Evolutionary conservation across 2,797 vertebrate species (phyloP).

Genomic region (Sebastolobus alascanus): DNA sequence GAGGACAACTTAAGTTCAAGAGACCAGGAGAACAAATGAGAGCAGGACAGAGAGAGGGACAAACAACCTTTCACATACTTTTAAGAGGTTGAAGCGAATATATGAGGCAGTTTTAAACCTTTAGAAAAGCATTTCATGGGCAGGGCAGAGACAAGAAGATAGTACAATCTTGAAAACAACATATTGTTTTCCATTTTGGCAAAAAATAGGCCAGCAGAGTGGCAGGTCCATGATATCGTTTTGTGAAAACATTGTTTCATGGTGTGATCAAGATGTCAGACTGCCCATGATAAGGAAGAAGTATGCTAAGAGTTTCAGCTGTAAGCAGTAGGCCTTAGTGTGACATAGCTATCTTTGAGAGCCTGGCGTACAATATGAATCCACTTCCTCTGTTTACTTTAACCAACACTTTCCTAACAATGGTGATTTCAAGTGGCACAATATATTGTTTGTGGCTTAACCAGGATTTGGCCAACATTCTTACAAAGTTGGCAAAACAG

Average conservation of each 20-base stretch:
- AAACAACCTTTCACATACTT: conserved; percentile 77
- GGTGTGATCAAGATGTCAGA: conserved; percentile 48
- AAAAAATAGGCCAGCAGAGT: conserved; percentile 19
- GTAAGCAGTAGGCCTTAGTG: conserved; percentile 31
- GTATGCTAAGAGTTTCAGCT: conserved; percentile 31
- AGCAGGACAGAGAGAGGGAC: conserved; percentile 67
- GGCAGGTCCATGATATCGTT: conserved; percentile 34
- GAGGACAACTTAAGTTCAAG: conserved; percentile 83
- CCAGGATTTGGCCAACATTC: not conserved
- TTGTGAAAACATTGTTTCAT: conserved; percentile 59
- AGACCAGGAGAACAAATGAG: conserved; percentile 77
- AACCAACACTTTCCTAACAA: conserved; percentile 58
- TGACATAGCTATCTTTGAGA: conserved; percentile 51
- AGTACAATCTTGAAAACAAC: conserved; percentile 51
- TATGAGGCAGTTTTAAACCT: conserved; percentile 55
- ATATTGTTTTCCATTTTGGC: conserved; percentile 26
- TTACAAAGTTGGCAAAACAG: conserved; percentile 24
- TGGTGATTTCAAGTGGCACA: conserved; percentile 50
- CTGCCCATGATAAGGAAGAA: conserved; percentile 37
- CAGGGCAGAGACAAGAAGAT: conserved; percentile 34
- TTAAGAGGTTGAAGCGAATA: conserved; percentile 55
- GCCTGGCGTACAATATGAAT: conserved; percentile 44
- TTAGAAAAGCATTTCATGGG: conserved; percentile 36
- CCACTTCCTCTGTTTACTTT: conserved; percentile 67
- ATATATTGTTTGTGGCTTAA: conserved; percentile 16